A percentile compares a stretch with the other conserved stretches of the same genome.
These are phyloP conservation scores for Eupithecia tripunctaria DNA, from an alignment of 2,888 invertebrate species.

Conservation along the genomic window DNA sequence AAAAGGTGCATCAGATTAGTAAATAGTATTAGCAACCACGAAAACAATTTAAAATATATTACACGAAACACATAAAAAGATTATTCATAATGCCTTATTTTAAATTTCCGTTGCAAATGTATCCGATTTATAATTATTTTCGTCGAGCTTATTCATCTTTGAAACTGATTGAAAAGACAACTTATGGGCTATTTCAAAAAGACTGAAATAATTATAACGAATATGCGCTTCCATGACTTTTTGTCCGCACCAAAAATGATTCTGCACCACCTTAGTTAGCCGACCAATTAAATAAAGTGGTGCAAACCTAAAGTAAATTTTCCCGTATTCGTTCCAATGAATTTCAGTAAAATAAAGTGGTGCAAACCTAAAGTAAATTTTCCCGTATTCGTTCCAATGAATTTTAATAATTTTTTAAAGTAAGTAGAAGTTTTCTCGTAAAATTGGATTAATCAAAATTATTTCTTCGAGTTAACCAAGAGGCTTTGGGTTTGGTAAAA, in stretches of 20 bases:
- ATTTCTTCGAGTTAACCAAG: not conserved
- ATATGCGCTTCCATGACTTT: not conserved
- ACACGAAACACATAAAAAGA: too few species aligned
- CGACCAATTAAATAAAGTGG: too few species aligned
- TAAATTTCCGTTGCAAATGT: not conserved
- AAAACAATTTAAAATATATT: too few species aligned
- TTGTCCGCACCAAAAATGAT: not conserved
- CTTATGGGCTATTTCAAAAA: not conserved
- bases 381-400: not conserved
- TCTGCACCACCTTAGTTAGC: too few species aligned
- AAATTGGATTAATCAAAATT: constrained; percentile 7
- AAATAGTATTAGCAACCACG: too few species aligned
- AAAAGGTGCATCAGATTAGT: too few species aligned
- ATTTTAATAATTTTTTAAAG: not conserved
- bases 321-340: not conserved
- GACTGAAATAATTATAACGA: not conserved
- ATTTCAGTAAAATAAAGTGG: not conserved
- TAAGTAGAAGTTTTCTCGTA: not conserved
- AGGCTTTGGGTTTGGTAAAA: not conserved
- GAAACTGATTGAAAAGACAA: not conserved
- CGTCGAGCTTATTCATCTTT: not conserved
- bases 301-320: not conserved
- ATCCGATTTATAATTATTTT: not conserved
- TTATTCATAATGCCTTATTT: not conserved
- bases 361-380: not conserved